Evolutionary conservation across 2,888 invertebrate species (phyloP).

Genomic region (Nysson spinosus): DNA sequence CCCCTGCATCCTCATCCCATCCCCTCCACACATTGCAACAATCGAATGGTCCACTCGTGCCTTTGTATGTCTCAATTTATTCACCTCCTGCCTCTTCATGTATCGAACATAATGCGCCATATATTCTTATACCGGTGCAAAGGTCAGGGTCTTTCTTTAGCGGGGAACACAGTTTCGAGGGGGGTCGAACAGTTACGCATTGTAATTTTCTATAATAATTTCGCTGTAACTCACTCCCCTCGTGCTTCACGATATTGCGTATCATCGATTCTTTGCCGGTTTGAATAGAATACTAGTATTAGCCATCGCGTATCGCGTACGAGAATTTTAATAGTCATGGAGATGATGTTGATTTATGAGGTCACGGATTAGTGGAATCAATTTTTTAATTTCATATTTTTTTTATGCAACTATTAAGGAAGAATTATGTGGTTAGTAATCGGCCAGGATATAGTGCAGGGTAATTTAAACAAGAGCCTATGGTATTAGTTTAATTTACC

Average conservation of each 20-base stretch:
- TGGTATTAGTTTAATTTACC: background rate
- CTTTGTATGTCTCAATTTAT: no score
- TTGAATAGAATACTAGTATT: conserved; percentile 18
- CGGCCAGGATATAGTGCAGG: background rate
- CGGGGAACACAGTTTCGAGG: conserved; percentile 20
- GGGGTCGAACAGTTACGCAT: conserved; percentile 46
- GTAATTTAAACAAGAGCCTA: conserved; percentile 5
- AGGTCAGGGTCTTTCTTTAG: conserved; percentile 2
- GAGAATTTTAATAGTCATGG: conserved; percentile 25
- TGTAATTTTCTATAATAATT: conserved; percentile 54
- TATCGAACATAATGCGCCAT: background rate
- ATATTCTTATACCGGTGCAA: background rate
- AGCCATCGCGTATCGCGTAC: conserved; percentile 4
- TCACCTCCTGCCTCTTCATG: background rate
- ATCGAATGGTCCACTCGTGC: no score
- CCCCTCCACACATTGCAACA: no score
- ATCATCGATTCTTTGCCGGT: conserved; percentile 16
- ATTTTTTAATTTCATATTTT: background rate
- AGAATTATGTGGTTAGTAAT: background rate
- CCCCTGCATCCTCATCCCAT: no score
- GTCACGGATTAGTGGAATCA: background rate
- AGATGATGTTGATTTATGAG: background rate
- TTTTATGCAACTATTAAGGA: background rate
- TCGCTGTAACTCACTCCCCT: conserved; percentile 32
- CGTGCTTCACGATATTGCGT: conserved; percentile 20